These are phyloP conservation scores for Patagioenas fasciata DNA, from an alignment of 2,113 vertebrate species.

Conservation along the genomic window DNA sequence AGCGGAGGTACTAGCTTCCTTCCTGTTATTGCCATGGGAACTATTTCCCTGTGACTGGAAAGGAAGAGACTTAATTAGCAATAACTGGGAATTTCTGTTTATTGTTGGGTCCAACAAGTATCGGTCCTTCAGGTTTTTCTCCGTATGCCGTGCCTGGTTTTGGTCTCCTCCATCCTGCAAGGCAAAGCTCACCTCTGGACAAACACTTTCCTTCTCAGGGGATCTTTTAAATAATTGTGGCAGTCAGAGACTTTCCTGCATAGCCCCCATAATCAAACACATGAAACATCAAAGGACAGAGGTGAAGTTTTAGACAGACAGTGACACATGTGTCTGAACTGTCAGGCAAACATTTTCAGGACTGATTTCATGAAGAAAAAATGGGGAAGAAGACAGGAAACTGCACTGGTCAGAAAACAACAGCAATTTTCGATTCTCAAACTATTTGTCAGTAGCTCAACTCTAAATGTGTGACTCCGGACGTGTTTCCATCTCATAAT, in stretches of 20 bases:
- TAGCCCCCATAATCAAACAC: not conserved
- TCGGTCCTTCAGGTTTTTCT: not conserved
- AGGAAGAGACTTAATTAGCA: slow-evolving; percentile 22
- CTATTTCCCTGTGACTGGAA: not conserved
- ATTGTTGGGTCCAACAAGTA: not conserved
- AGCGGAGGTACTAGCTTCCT: not conserved
- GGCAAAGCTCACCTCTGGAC: not conserved
- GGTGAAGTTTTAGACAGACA: not conserved
- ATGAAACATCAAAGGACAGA: not conserved
- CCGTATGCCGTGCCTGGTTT: not conserved
- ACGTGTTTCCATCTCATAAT: not conserved
- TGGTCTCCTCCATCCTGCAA: not conserved
- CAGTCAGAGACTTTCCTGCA: not conserved
- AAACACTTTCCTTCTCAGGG: not conserved
- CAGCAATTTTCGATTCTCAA: not conserved
- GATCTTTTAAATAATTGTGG: not conserved
- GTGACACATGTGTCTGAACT: not conserved
- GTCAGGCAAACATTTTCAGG: not conserved
- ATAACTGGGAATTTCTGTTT: not conserved
- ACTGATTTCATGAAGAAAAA: not conserved
- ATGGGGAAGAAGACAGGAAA: not conserved
- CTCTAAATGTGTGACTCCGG: not conserved
- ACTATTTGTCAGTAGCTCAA: not conserved
- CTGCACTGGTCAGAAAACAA: not conserved
- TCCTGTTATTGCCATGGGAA: not conserved